Conservation (phyloP, 2,113 vertebrate species). For the Ammodramus savannarum region DNA sequence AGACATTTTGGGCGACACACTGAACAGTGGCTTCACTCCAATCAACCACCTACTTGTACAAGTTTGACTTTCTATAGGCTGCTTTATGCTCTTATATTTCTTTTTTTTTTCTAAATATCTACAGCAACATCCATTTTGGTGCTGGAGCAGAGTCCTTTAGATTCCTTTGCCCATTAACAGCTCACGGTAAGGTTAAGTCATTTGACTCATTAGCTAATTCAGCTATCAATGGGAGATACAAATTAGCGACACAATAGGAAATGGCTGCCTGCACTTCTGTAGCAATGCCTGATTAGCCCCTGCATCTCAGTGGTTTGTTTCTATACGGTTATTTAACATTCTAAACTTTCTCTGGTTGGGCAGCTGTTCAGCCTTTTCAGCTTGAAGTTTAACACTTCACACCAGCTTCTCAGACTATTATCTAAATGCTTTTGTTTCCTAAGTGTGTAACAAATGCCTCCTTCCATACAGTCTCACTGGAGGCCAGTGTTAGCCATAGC, state of each 20-base stretch:
- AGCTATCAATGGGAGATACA: neutral
- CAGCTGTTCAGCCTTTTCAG: neutral
- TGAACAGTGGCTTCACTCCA: slow-evolving; percentile 29
- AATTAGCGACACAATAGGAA: neutral
- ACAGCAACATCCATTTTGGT: slow-evolving; percentile 15
- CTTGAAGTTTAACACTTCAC: neutral
- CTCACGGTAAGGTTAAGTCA: neutral
- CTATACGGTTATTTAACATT: neutral
- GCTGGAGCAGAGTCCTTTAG: neutral
- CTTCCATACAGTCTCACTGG: neutral
- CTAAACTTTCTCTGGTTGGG: neutral
- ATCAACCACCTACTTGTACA: slow-evolving; percentile 24
- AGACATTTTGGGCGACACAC: neutral
- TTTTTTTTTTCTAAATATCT: neutral
- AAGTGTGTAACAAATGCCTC: neutral
- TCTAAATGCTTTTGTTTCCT: neutral
- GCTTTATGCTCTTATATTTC: neutral
- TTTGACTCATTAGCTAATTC: neutral
- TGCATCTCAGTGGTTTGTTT: neutral
- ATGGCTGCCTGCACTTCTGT: neutral
- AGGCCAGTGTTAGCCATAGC: neutral
- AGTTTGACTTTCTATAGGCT: slow-evolving; percentile 7
- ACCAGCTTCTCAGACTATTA: neutral
- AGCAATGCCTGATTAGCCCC: neutral
- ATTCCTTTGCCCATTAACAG: neutral